A percentile compares a stretch with the other conserved stretches of the same genome.
phyloP scores from a whole-genome alignment of 2,797 vertebrate genomes.

The Arnoldichthys spilopterus region DNA sequence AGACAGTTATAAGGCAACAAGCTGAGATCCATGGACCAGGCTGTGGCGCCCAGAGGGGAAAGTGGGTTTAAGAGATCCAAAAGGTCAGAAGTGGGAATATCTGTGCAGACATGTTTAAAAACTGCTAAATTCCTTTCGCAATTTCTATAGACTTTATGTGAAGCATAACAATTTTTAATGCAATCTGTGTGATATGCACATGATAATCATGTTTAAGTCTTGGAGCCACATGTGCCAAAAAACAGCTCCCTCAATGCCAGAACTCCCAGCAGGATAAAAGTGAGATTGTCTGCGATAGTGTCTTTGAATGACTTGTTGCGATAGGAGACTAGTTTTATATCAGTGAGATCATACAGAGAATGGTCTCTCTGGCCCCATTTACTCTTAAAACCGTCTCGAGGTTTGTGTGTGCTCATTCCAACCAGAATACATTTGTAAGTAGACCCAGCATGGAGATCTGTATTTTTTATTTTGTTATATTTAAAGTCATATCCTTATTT shows the following conservation, averaged over 20 bases:
- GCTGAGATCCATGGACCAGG: constrained; percentile 24
- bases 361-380: not conserved
- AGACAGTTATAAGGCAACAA: constrained; percentile 22
- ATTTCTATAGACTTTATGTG: not conserved
- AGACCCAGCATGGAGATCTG: not conserved
- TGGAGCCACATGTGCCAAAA: not conserved
- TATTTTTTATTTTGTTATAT: not conserved
- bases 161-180: constrained; percentile 36
- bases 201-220: constrained; percentile 32
- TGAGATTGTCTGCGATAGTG: constrained; percentile 38
- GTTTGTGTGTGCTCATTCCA: not conserved
- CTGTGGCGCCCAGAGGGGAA: constrained; percentile 41
- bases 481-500: not conserved
- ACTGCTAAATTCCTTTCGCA: not conserved
- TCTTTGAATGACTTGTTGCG: constrained; percentile 34
- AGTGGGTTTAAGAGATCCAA: constrained; percentile 22
- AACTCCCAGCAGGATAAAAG: constrained; percentile 42
- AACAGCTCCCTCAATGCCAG: not conserved
- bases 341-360: constrained; percentile 2
- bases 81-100: constrained; percentile 1
- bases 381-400: constrained; percentile 1
- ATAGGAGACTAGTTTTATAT: constrained; percentile 26
- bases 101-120: not conserved
- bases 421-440: not conserved
- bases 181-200: constrained; percentile 34